These are phyloP conservation scores for Campylorhamphus procurvoides DNA, from an alignment of 2,113 vertebrate genomes.

Conservation along the genomic window DNA sequence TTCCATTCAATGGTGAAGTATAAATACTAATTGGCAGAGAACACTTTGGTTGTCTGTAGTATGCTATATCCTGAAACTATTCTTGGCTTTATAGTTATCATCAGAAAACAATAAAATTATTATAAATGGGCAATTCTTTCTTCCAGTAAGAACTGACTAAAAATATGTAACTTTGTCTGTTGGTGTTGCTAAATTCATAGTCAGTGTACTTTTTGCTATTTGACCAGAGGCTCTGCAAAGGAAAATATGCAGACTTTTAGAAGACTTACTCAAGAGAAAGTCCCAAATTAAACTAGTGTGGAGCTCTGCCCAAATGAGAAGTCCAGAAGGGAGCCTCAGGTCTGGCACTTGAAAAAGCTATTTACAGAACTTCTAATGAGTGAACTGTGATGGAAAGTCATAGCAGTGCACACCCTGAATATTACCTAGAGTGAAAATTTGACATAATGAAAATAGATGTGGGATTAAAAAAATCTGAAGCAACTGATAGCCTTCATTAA, in stretches of 20 bases:
- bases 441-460: not conserved
- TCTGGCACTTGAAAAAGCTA: not conserved
- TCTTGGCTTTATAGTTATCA: not conserved
- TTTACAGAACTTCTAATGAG: not conserved
- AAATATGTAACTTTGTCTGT: not conserved
- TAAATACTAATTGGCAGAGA: not conserved
- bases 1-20: not conserved
- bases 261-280: not conserved
- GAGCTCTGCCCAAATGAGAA: not conserved
- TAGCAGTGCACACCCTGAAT: not conserved
- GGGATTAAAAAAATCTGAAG: not conserved
- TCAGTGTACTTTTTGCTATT: not conserved
- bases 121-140: not conserved
- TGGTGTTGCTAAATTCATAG: not conserved
- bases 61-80: not conserved
- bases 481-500: not conserved
- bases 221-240: not conserved
- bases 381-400: not conserved
- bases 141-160: not conserved
- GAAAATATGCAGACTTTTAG: not conserved
- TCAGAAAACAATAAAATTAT: not conserved
- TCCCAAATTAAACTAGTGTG: not conserved
- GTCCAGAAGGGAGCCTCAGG: not conserved
- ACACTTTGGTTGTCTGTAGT: not conserved
- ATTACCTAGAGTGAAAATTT: not conserved